Conservation (phyloP, 2,113 vertebrate species). For the Suricata suricatta region DNA sequence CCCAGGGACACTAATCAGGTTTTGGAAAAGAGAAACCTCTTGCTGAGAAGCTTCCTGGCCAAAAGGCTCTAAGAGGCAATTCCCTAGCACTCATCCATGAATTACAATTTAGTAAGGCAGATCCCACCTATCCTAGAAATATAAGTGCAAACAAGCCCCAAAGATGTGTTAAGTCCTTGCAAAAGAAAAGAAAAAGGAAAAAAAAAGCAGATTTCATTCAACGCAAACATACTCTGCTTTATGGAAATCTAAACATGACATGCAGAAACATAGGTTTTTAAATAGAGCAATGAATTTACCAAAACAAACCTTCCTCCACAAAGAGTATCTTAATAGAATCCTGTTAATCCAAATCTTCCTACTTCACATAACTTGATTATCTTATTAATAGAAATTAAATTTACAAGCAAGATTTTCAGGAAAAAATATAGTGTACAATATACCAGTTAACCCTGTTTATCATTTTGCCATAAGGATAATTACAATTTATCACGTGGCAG, state of each 20-base stretch:
- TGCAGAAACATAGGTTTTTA: neutral
- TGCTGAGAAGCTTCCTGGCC: neutral
- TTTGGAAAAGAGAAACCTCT: neutral
- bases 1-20: neutral
- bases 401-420: neutral
- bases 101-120: neutral
- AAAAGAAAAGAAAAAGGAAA: neutral
- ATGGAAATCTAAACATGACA: neutral
- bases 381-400: constrained; percentile 1
- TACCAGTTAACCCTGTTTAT: neutral
- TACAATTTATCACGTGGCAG: neutral
- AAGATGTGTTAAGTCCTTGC: neutral
- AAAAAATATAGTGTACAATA: neutral
- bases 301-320: constrained; percentile 10
- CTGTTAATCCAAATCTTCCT: neutral
- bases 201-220: neutral
- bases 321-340: neutral
- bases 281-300: neutral
- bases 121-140: neutral
- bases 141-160: neutral
- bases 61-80: neutral
- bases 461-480: neutral
- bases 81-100: neutral
- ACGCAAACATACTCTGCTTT: neutral
- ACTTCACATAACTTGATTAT: neutral